Evolutionary conservation across 2,113 vertebrate genomes (phyloP), one percentile per base, ranked within the genome.

Genomic region (Chunga burmeisteri): DNA sequence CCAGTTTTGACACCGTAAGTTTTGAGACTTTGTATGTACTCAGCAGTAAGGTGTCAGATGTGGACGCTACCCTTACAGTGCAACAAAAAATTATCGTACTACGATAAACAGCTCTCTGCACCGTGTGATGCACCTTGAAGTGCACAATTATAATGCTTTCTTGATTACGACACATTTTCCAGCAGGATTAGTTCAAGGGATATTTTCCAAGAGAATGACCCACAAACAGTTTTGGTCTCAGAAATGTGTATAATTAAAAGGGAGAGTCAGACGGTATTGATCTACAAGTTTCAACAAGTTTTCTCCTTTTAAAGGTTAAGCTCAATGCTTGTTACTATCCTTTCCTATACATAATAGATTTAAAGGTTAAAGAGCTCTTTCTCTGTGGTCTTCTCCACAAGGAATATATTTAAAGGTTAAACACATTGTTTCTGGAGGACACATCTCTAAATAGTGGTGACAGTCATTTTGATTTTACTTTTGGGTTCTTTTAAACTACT

Each of bases 331-430:
- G 19, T 47, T 68, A 27, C 83, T 58, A 17, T 30, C 17, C 59
- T 32, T 72, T 38, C 72, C 55, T 59, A 20, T 38, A 82, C 42
- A 29, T 68, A 87, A 90, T 25, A 77, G 80, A 80, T 86, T 88
- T 83, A 93, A 94, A 96, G 66, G 50, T 77, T 70, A 87, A 94
- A 84, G 44, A 95, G 82, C 34, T 86, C 91, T 11, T 32, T 30
- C 80, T 53, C 47, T n/a, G 32, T 34, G 30, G 55, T 58, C 36
- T 79, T 96, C 61, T 89, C 40, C 66, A 2, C 32, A 71, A 85
- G 40, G 50, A 82, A 80, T 34, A 61, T 7, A 47, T 62, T 40
- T 82, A 79, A 95, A 97, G 81, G 81, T 92, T 83, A 92, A 38
- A 16, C 5, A 4, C 47, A 27, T 27, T 80, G 56, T 73, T 34